Percentiles rank a stretch among this genome's conserved stretches.
phyloP scores from a whole-genome alignment of 2,888 invertebrate species.

The Cartodere bifasciata region DNA sequence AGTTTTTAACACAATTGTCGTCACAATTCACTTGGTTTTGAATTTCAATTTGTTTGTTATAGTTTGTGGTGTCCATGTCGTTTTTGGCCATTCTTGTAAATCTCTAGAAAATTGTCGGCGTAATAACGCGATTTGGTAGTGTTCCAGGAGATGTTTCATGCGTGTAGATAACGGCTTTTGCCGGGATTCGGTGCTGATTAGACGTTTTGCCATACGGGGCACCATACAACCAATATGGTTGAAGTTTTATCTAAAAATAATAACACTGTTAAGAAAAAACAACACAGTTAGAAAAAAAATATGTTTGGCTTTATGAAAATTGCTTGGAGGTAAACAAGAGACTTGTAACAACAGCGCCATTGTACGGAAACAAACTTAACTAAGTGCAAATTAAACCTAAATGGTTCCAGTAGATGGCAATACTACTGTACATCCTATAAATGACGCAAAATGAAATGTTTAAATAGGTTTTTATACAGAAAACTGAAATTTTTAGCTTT shows the following conservation, averaged over 20 bases:
- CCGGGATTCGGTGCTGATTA: conserved; percentile 21
- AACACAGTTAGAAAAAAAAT: conserved; percentile 6
- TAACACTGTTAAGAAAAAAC: conserved; percentile 11
- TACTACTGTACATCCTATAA: no score
- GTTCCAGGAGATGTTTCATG: conserved; percentile 26
- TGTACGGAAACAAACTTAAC: no score
- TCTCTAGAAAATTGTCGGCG: conserved; percentile 36
- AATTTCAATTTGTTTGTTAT: no score
- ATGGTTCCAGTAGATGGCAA: no score
- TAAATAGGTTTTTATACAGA: no score
- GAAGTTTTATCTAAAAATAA: conserved; percentile 27
- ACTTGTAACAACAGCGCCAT: no score
- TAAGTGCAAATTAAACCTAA: no score
- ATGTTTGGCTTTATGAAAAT: no score
- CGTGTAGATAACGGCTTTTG: conserved; percentile 25
- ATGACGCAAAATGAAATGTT: no score
- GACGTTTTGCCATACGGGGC: conserved; percentile 32
- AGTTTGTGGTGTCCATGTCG: conserved; percentile 23
- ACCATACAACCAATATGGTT: conserved; percentile 24
- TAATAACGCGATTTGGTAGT: conserved; percentile 27
- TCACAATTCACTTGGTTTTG: conserved; percentile 18
- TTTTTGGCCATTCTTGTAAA: conserved; percentile 35
- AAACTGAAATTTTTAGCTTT: no score
- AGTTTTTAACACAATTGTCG: not conserved
- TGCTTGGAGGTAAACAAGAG: no score